Percentiles rank a stretch among this genome's conserved stretches.
Conservation (phyloP, 2,113 vertebrate species). For the Puntigrus tetrazona region DNA sequence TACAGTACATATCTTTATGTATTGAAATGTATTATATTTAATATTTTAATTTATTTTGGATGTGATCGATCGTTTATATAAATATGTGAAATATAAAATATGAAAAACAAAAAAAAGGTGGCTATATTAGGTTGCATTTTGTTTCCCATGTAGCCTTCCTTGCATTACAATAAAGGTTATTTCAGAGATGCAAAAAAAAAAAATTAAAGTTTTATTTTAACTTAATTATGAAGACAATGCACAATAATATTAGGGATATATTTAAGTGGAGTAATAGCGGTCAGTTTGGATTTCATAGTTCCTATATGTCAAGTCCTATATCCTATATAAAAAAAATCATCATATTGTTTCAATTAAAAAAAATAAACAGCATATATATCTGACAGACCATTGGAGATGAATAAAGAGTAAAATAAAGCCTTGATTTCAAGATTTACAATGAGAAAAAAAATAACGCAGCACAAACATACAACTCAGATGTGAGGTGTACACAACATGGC, state of each 20-base stretch:
- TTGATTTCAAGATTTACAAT: not conserved
- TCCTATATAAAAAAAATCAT: not conserved
- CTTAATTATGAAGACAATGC: not conserved
- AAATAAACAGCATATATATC: not conserved
- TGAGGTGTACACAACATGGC: conserved; percentile 1
- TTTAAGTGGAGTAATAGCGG: not conserved
- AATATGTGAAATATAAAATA: no score
- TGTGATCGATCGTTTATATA: no score
- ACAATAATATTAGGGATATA: not conserved
- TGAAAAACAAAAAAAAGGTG: not conserved
- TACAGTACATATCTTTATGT: no score
- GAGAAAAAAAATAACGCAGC: not conserved
- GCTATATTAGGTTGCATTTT: not conserved
- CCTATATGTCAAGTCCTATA: no score
- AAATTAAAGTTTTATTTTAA: not conserved
- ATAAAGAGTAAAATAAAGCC: not conserved
- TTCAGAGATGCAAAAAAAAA: not conserved
- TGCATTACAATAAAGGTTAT: not conserved
- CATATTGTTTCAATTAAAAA: not conserved
- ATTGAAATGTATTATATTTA: no score
- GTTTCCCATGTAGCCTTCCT: not conserved
- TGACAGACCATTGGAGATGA: not conserved
- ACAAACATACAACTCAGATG: conserved; percentile 17
- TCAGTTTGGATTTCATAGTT: not conserved
- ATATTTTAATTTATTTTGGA: no score